Evolutionary conservation across 2,888 invertebrate genomes (phyloP), one percentile per base, ranked within the genome.

Genomic region (Litoditis marina): DNA sequence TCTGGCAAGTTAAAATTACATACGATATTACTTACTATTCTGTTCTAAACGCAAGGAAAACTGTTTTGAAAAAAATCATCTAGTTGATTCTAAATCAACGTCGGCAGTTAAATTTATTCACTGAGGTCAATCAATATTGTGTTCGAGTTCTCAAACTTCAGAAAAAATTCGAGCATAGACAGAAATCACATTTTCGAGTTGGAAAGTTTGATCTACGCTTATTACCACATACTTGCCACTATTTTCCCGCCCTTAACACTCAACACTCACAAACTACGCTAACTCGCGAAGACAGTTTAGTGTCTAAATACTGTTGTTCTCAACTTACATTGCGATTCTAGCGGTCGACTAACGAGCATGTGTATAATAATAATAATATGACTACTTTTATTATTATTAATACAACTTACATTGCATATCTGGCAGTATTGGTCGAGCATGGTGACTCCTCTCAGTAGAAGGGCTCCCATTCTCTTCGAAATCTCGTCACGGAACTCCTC

Each of bases 371-470:
- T 28, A 11, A 51, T 16, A 19, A 53, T 8, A 27, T 6, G 30
- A 5, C 6, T 30, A 6, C 32, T 53, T 53, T 30, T 4, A 16
- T n/a, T n/a, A n/a, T n/a, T n/a, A n/a, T 28, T 27, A 60, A 36
- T n/a, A 34, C 7, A 13, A 55, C 65, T 2, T 44, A 73, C 73
- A 49, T 58, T 64, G 60, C 74, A 74, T 0, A 30, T 65, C n/a
- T 61, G 64, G 57, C 74, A 74, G 57, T 73, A 72, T 16, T 58
- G 65, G 53, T 74, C 74, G 8, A 74, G 62, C 74, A 74, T 74
- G 1, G 74, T 73, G 50, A 64, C 60, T 46, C 72, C 74, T 36
- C 65, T 66, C 28, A 74, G 60, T 22, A 74, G 61, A 39, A 73
- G 34, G 31, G 69, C 72, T 8, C 74, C 74, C 74, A 74, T 74